Conservation (phyloP, 2,888 invertebrate genomes). For the Diplolepis rosae region DNA sequence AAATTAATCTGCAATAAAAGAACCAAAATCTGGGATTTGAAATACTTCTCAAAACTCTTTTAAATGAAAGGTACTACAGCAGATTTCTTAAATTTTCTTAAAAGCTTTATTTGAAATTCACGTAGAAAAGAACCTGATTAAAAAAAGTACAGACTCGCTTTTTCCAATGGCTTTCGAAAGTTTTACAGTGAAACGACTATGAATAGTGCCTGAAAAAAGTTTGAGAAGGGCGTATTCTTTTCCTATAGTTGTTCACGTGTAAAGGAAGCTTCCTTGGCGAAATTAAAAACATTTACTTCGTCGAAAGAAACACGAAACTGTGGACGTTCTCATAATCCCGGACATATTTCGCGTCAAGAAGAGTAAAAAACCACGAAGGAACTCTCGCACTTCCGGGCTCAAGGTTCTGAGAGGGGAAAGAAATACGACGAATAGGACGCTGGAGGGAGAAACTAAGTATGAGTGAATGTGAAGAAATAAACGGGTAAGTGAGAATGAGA, state of each 20-base stretch:
- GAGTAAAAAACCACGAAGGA: conserved; percentile 30
- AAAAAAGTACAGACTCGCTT: not conserved
- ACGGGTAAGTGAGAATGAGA: conserved; percentile 14
- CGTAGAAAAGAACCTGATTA: too few relatives aligned
- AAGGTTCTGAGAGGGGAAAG: conserved; percentile 2
- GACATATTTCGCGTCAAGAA: conserved; percentile 55
- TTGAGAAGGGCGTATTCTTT: conserved; percentile 15
- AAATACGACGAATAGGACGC: conserved; percentile 12
- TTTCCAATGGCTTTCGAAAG: not conserved
- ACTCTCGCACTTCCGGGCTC: conserved; percentile 27
- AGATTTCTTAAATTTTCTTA: not conserved
- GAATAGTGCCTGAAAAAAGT: conserved; percentile 11
- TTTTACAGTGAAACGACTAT: not conserved
- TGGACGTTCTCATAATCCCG: conserved; percentile 59
- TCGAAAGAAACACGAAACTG: conserved; percentile 41
- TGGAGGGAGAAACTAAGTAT: not conserved
- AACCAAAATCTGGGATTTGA: too few relatives aligned
- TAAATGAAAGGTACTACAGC: not conserved
- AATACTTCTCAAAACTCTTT: too few relatives aligned
- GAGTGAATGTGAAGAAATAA: conserved; percentile 15
- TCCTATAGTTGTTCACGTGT: not conserved
- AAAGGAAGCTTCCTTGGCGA: conserved; percentile 45
- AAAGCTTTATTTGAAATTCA: not conserved
- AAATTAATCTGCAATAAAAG: too few relatives aligned
- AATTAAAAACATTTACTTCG: conserved; percentile 63